A percentile compares a stretch with the other conserved stretches of the same genome.
These are phyloP conservation scores for Heliconius charithonia DNA, from an alignment of 2,888 invertebrate genomes.

Conservation along the genomic window DNA sequence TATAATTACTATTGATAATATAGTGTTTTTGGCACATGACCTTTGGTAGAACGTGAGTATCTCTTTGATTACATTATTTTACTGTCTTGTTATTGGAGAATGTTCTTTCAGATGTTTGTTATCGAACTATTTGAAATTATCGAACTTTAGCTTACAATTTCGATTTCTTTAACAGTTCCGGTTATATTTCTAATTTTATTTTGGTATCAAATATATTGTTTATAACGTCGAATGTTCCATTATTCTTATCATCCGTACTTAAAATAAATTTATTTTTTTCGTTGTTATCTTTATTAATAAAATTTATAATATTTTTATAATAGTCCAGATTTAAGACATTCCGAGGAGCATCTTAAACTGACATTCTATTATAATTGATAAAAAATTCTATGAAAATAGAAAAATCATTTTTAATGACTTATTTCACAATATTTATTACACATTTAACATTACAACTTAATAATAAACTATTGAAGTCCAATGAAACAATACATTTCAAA, in stretches of 20 bases:
- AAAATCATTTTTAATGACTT: too few relatives aligned
- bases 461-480: background rate
- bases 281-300: too few relatives aligned
- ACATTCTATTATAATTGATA: background rate
- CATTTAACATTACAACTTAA: background rate
- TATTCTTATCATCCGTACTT: too few relatives aligned
- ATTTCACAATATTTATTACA: background rate
- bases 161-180: background rate
- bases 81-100: conserved; percentile 18
- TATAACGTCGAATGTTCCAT: too few relatives aligned
- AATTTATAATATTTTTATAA: background rate
- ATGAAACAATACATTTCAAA: background rate
- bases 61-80: conserved; percentile 24
- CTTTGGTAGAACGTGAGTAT: conserved; percentile 39
- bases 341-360: background rate
- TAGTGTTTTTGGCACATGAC: conserved; percentile 46
- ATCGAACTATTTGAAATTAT: background rate
- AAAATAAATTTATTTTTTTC: too few relatives aligned
- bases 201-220: too few relatives aligned
- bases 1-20: conserved; percentile 39
- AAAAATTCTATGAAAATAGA: background rate
- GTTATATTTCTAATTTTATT: too few relatives aligned
- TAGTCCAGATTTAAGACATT: background rate
- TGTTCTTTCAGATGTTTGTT: conserved; percentile 10
- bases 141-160: background rate